Base-by-base conservation (phyloP, 2,797 vertebrate genomes). In the Falco rusticolus region DNA sequence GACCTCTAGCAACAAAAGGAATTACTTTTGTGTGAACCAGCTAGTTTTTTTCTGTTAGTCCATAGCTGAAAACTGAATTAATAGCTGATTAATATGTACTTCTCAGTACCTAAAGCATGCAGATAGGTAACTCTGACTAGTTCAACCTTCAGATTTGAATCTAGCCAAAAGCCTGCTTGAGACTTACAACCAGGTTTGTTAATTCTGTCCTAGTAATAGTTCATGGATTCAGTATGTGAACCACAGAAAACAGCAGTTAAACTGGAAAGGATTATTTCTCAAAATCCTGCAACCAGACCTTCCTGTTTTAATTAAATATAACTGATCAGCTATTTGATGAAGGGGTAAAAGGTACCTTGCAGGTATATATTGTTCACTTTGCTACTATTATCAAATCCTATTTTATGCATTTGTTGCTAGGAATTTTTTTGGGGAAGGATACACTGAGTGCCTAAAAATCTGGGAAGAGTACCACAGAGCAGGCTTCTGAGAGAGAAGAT, bases 251-350 rank as follows among this genome's bases (percentile, higher is more conserved):
- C 47, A 66, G 82, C 33, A 59, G 48, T 68, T 89, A 72, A 80
- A 80, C 56, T 31, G n/a, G 54, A 75, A 87, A 18, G 29, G 61
- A 61, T 74, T 92, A 50, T 70, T 93, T 45, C 82, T 95, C 8
- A 65, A 90, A 95, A 74, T 54, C 43, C 64, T 92, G 87, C 66
- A 94, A 92, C 93, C 82, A 94, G 65, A 90, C 70, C 41, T 89
- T 91, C 68, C 53, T 85, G 31, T 85, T 93, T 86, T 91, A 94
- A 96, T 92, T 94, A 93, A 94, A 93, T 90, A 89, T 92, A 94
- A 72, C 45, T 94, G 85, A 96, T 95, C 80, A 93, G 69, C 65
- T 96, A 90, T 87, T 93, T 92, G 87, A 76, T 78, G 68, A 83
- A 93, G 72, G 54, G 45, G 56, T 17, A 12, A 59, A 59, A 87